Base-by-base conservation (phyloP, 2,797 vertebrate genomes). In the Phoeniculus purpureus region DNA sequence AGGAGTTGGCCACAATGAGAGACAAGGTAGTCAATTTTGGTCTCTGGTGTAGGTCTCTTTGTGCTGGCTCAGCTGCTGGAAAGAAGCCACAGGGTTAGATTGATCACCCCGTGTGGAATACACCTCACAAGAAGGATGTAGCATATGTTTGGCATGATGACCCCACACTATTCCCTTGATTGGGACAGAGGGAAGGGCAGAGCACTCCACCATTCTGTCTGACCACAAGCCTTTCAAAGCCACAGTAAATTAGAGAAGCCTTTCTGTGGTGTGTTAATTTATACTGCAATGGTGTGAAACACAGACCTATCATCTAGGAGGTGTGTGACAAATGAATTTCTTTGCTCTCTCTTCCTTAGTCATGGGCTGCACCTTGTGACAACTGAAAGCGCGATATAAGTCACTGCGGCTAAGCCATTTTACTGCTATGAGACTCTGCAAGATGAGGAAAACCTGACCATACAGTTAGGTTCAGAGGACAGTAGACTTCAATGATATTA, bases 51-150 rank as follows among this genome's bases (percentile, higher is more conserved):
- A 47, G 61, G n/a, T 79, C 20, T 31, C n/a, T 75, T 52, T 75
- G 87, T 91, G 89, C 93, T 94, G 85, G 72, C 87, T 96, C 92
- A 95, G 91, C 92, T 93, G 87, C 91, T 88, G 87, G 83, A 84
- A 54, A 32, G 55, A 59, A 94, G 91, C 83, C 91, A 75, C 2
- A 1, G 81, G 70, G 18, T 82, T 16, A 47, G 75, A 88, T 86
- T 75, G 91, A 85, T 91, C 73, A 23, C 52, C 71, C 87, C 9
- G 0, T 56, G 78, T 48, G 85, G 92, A 87, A 82, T 72, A 65
- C 78, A 68, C 74, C 83, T 93, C 55, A 10, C 32, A 78, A 82
- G 94, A 86, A 79, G 90, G 72, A 91, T 93, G 87, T 10, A 40
- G 87, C 65, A 45, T 21, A 32, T 86, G 58, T 48, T 60, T 91